These are phyloP conservation scores for Albula goreensis DNA, from an alignment of 2,113 vertebrate species.

Conservation along the genomic window DNA sequence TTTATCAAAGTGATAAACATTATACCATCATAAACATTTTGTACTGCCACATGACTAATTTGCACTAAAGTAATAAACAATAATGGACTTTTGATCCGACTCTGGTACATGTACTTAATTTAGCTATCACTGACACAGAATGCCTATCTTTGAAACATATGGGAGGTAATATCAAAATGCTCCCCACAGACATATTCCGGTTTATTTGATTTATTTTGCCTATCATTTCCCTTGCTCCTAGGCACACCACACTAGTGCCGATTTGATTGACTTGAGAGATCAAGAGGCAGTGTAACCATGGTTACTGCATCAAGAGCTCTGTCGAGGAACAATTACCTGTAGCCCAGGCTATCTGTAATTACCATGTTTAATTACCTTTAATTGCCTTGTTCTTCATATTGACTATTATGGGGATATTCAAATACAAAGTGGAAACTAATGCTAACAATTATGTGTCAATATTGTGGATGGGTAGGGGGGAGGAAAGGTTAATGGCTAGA, in stretches of 20 bases:
- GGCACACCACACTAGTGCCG: not conserved
- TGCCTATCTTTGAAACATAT: too few relatives aligned
- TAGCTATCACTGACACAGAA: too few relatives aligned
- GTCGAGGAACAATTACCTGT: not conserved
- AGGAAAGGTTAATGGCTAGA: too few relatives aligned
- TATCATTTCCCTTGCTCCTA: too few relatives aligned
- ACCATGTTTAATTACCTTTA: not conserved
- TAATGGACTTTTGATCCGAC: not conserved
- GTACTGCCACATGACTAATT: not conserved
- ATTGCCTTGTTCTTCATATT: not conserved
- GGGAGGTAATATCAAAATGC: too few relatives aligned
- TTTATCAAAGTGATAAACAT: not conserved
- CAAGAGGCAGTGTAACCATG: not conserved
- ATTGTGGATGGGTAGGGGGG: not conserved
- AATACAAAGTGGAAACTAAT: not conserved
- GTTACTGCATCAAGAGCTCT: not conserved
- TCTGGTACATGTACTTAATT: too few relatives aligned
- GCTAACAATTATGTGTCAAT: not conserved
- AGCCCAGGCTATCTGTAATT: not conserved
- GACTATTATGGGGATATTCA: not conserved
- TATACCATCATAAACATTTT: not conserved
- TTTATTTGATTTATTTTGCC: too few relatives aligned
- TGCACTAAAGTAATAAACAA: not conserved
- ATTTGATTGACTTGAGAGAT: not conserved
- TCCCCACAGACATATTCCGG: too few relatives aligned